Percentiles rank a stretch among this genome's conserved stretches.
Evolutionary conservation across 2,888 invertebrate species (phyloP).

Genomic region (Zygothrica quintamaculata): DNA sequence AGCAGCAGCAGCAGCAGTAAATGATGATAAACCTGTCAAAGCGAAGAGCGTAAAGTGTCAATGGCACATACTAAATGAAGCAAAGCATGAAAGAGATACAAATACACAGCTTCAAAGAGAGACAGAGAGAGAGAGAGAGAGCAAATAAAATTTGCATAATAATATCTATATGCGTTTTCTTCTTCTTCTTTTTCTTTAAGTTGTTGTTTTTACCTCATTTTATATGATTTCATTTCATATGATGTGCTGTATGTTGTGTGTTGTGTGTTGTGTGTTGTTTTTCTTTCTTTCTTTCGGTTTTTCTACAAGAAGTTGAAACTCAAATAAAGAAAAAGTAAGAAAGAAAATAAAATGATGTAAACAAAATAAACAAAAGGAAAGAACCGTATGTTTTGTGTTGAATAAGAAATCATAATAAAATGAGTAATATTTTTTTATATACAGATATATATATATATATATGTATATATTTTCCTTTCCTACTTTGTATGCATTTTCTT

Average conservation of each 20-base stretch:
- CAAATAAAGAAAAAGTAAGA: too few relatives aligned
- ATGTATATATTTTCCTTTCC: too few relatives aligned
- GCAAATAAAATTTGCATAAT: conserved; percentile 70
- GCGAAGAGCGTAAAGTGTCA: conserved; percentile 57
- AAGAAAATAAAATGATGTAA: conserved; percentile 66
- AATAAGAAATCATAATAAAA: conserved; percentile 51
- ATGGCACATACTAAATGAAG: conserved; percentile 41
- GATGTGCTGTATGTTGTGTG: too few relatives aligned
- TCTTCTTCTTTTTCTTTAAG: too few relatives aligned
- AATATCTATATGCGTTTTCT: conserved; percentile 50
- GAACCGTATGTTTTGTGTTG: conserved; percentile 27
- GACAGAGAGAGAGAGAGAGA: conserved; percentile 6
- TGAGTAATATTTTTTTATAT: conserved; percentile 54
- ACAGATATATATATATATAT: too few relatives aligned
- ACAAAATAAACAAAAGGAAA: conserved; percentile 45
- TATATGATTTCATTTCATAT: conserved; percentile 31
- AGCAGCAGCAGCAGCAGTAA: conserved; percentile 25
- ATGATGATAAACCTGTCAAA: conserved; percentile 73
- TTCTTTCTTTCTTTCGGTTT: too few relatives aligned
- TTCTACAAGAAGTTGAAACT: conserved; percentile 57
- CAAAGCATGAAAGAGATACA: conserved; percentile 2
- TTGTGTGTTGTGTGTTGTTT: too few relatives aligned
- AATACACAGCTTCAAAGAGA: too few relatives aligned
- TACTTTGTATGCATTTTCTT: conserved; percentile 30
- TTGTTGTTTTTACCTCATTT: conserved; percentile 6